A percentile compares a stretch with the other conserved stretches of the same genome.
phyloP scores from a whole-genome alignment of 2,888 invertebrate species.

The Drosophila monieri region DNA sequence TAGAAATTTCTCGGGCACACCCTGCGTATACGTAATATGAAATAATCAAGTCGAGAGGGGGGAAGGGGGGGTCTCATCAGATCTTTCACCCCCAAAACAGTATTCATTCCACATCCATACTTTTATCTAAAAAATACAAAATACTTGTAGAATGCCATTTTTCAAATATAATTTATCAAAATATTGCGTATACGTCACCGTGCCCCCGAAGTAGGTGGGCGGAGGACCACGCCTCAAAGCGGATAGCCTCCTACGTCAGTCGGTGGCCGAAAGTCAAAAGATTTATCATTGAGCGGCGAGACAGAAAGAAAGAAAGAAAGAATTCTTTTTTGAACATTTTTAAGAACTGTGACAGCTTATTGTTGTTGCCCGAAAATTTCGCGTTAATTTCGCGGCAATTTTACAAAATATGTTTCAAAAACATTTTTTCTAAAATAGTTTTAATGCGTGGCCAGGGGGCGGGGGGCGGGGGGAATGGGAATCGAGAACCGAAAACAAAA shows the following conservation, averaged over 20 bases:
- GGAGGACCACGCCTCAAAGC: constrained; percentile 11
- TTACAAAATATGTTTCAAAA: constrained; percentile 63
- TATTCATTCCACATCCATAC: not conserved
- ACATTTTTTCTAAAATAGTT: constrained; percentile 22
- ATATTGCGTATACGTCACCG: constrained; percentile 35
- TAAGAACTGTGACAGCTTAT: constrained; percentile 31
- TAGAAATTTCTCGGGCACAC: constrained; percentile 7
- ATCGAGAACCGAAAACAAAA: constrained; percentile 55
- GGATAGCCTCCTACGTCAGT: constrained; percentile 27
- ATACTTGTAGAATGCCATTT: not conserved
- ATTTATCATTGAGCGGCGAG: constrained; percentile 31
- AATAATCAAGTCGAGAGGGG: not conserved
- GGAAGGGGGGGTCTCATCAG: not conserved
- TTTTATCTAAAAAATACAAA: too few species aligned
- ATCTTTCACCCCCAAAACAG: constrained; percentile 8
- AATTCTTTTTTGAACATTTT: constrained; percentile 60
- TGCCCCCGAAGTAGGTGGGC: constrained; percentile 21
- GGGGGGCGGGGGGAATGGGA: not conserved
- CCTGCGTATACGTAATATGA: constrained; percentile 29
- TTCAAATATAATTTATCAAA: constrained; percentile 12
- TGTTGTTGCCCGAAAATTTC: constrained; percentile 48
- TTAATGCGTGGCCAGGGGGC: constrained; percentile 4
- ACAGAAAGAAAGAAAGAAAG: not conserved
- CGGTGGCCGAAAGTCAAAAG: not conserved
- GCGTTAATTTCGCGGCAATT: constrained; percentile 69